Conservation (phyloP, 2,888 invertebrate genomes). For the Troides aeacus region DNA sequence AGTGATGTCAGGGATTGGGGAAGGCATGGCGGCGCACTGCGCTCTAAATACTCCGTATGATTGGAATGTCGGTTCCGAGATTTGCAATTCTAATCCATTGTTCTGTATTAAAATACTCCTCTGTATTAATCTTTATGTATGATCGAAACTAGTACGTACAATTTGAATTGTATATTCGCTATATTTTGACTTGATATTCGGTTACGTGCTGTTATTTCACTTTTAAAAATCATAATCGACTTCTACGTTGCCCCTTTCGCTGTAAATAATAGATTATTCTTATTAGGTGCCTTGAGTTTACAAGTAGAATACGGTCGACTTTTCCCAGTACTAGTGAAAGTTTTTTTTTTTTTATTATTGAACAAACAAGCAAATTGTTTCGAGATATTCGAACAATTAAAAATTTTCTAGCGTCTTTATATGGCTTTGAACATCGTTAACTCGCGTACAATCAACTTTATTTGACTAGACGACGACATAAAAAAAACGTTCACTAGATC, state of each 20-base stretch:
- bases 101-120: constrained; percentile 31
- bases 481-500: too few relatives aligned
- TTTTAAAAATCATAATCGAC: too few relatives aligned
- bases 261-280: neutral
- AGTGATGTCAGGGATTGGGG: constrained; percentile 50
- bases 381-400: neutral
- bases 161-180: neutral
- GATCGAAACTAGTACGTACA: constrained; percentile 18
- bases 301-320: neutral
- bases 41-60: constrained; percentile 59
- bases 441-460: too few relatives aligned
- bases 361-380: neutral
- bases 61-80: constrained; percentile 50
- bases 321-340: neutral
- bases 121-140: constrained; percentile 28
- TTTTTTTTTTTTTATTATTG: neutral
- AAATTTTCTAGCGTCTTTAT: neutral
- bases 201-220: neutral
- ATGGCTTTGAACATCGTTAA: too few relatives aligned
- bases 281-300: neutral
- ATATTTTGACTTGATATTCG: neutral
- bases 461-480: too few relatives aligned
- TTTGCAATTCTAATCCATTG: constrained; percentile 58
- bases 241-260: too few relatives aligned
- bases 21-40: constrained; percentile 49